A percentile compares a stretch with the other conserved stretches of the same genome.
Evolutionary conservation across 2,888 invertebrate genomes (phyloP).

Genomic region (Perizoma flavofasciatum): DNA sequence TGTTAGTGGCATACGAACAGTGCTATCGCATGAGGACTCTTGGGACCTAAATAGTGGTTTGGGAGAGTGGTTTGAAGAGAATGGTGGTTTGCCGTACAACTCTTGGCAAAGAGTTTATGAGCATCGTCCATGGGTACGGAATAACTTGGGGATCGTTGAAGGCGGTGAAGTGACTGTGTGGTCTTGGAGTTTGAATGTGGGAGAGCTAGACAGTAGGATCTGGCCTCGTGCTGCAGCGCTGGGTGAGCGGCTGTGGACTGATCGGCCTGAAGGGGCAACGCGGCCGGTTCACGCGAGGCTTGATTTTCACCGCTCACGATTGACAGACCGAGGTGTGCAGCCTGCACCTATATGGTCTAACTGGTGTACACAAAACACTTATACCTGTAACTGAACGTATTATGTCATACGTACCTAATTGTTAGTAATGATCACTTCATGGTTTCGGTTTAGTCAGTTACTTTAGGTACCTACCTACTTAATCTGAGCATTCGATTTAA

Average conservation of each 20-base stretch:
- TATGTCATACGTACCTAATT: too few relatives aligned
- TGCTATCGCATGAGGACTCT: constrained; percentile 92
- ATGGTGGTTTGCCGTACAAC: constrained; percentile 90
- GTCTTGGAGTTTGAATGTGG: constrained; percentile 89
- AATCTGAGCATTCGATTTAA: not conserved
- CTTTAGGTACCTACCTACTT: not conserved
- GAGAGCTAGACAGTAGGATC: constrained; percentile 87
- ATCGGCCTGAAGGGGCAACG: constrained; percentile 74
- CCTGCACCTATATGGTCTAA: constrained; percentile 88
- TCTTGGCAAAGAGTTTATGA: constrained; percentile 94
- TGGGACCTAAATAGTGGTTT: constrained; percentile 94
- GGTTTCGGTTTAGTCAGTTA: too few relatives aligned
- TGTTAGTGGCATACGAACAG: constrained; percentile 85
- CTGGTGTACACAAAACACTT: constrained; percentile 89
- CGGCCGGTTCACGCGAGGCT: constrained; percentile 86
- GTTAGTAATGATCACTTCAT: too few relatives aligned
- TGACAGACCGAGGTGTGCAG: constrained; percentile 83
- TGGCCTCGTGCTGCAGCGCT: constrained; percentile 93
- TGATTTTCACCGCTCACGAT: constrained; percentile 85
- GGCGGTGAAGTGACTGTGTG: constrained; percentile 93
- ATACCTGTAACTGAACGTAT: constrained; percentile 75
- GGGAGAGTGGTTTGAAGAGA: constrained; percentile 90
- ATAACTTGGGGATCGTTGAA: constrained; percentile 68
- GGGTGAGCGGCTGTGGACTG: constrained; percentile 90
- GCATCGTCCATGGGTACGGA: constrained; percentile 86